Percentiles rank a stretch among this genome's conserved stretches.
Evolutionary conservation across 2,113 vertebrate species (phyloP).

Genomic region (Mesembrinibis cayennensis): DNA sequence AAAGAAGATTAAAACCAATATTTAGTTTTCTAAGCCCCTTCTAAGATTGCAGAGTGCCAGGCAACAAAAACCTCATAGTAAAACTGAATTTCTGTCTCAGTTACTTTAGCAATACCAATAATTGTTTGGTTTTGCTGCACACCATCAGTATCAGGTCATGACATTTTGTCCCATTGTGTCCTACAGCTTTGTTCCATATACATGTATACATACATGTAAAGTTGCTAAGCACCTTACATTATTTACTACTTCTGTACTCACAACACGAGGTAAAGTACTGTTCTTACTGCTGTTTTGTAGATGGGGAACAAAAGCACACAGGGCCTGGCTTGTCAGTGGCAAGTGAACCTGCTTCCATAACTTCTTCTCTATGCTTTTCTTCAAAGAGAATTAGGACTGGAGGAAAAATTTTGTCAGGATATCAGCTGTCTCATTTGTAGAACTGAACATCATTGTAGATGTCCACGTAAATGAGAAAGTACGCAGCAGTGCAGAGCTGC

Average conservation of each 20-base stretch:
- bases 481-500: background rate
- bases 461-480: background rate
- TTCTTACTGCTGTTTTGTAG: background rate
- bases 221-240: background rate
- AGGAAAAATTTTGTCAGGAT: background rate
- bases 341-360: background rate
- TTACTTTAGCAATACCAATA: background rate
- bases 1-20: constrained; percentile 65
- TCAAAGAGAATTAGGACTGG: background rate
- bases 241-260: background rate
- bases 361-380: background rate
- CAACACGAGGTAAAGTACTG: background rate
- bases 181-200: background rate
- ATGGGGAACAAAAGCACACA: background rate
- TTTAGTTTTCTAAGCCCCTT: constrained; percentile 49
- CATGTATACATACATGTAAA: background rate
- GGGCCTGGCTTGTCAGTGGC: background rate
- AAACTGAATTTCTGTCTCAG: background rate
- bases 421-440: background rate
- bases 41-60: background rate
- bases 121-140: background rate
- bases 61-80: background rate
- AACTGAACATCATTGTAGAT: background rate
- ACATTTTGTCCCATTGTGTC: background rate
- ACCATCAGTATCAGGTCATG: background rate